Percentiles rank a stretch among this genome's conserved stretches.
These are phyloP conservation scores for Epizoanthus scotinus DNA, from an alignment of 92 coral and sea anemone species.

Conservation along the genomic window DNA sequence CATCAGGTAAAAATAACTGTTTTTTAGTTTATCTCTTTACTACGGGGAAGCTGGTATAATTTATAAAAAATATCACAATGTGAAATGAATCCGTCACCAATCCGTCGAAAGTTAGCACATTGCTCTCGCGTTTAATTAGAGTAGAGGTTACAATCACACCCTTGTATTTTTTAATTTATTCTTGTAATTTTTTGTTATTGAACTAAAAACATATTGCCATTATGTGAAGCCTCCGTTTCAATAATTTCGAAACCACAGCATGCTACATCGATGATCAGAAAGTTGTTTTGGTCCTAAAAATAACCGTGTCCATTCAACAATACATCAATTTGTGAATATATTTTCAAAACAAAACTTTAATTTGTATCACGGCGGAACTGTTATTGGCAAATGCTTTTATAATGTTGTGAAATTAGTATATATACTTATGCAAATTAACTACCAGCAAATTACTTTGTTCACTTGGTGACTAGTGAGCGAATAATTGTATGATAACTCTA, in stretches of 20 bases:
- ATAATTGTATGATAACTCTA: neutral
- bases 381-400: conserved; percentile 14
- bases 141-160: neutral
- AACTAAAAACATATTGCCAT: neutral
- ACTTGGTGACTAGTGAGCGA: neutral
- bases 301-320: neutral
- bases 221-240: neutral
- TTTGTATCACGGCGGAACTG: conserved; percentile 19
- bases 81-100: neutral
- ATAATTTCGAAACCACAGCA: neutral
- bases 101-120: neutral
- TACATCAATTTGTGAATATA: neutral
- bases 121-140: conserved; percentile 1
- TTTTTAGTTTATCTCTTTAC: neutral
- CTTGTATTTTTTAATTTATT: neutral
- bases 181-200: neutral
- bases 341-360: conserved; percentile 20
- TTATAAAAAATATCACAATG: neutral
- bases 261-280: neutral
- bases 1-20: conserved; percentile 16
- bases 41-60: neutral
- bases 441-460: neutral
- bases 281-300: neutral
- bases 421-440: conserved; percentile 17
- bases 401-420: conserved; percentile 5